These are phyloP conservation scores for Otolemur crassicaudatus DNA, from an alignment of 2,797 vertebrate genomes.

Conservation along the genomic window DNA sequence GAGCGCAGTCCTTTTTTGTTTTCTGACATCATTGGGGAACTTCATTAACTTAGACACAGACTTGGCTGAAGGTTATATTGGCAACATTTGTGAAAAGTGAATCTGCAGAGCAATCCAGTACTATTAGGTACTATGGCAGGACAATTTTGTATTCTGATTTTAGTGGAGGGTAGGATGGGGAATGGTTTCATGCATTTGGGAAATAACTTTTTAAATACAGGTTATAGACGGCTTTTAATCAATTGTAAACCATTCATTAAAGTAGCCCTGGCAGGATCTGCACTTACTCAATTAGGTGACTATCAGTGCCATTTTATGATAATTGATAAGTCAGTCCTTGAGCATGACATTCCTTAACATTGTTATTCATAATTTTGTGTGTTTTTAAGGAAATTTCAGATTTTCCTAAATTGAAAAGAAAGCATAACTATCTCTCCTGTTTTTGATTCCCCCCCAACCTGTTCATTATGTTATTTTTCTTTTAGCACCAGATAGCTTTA, in stretches of 20 bases:
- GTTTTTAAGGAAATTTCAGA: conserved; percentile 1
- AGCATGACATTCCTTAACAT: neutral
- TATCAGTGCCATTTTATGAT: conserved; percentile 24
- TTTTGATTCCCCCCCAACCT: neutral
- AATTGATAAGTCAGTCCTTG: neutral
- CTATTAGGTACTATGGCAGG: neutral
- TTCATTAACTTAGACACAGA: conserved; percentile 5
- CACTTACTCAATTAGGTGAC: neutral
- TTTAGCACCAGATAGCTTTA: conserved; percentile 16
- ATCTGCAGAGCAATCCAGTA: neutral
- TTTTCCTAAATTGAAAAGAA: conserved; percentile 43
- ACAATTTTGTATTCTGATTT: neutral
- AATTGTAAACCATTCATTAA: conserved; percentile 2
- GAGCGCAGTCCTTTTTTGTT: neutral
- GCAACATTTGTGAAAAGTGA: neutral
- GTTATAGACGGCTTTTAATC: neutral
- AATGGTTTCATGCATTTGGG: neutral
- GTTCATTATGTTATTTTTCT: conserved; percentile 47
- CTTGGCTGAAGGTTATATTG: neutral
- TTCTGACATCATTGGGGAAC: neutral
- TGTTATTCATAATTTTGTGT: conserved; percentile 22
- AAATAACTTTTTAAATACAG: conserved; percentile 16
- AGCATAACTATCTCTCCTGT: conserved; percentile 4
- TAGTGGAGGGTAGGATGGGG: neutral
- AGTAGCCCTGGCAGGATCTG: neutral